These are phyloP conservation scores for Hippocampus mohnikei DNA, from an alignment of 2,113 vertebrate genomes.

Conservation along the genomic window DNA sequence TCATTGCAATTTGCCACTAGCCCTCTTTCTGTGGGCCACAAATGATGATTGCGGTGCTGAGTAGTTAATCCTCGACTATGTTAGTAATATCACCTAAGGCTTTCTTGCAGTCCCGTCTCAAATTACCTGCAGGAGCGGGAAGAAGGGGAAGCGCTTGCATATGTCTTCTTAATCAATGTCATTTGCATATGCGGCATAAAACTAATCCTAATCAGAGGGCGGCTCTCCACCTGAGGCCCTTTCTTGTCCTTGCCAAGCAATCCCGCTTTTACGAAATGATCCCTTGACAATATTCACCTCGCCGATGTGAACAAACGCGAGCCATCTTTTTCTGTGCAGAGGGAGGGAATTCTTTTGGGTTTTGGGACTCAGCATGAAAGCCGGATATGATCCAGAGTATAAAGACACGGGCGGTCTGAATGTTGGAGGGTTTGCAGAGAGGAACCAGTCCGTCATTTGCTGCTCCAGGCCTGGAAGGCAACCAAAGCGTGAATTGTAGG, in stretches of 20 bases:
- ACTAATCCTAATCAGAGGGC: conserved; percentile 57
- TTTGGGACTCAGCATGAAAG: conserved; percentile 34
- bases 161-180: conserved; percentile 54
- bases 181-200: conserved; percentile 67
- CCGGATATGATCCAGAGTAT: conserved; percentile 35
- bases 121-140: conserved; percentile 48
- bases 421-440: conserved; percentile 19
- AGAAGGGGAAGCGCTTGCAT: conserved; percentile 30
- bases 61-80: conserved; percentile 51
- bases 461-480: conserved; percentile 42
- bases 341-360: conserved; percentile 42
- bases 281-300: conserved; percentile 56
- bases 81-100: conserved; percentile 53
- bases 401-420: conserved; percentile 34
- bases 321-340: conserved; percentile 20
- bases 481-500: conserved; percentile 46
- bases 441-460: conserved; percentile 16
- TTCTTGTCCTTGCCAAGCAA: conserved; percentile 49
- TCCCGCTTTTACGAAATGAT: conserved; percentile 52
- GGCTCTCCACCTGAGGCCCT: conserved; percentile 57
- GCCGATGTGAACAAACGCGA: conserved; percentile 49
- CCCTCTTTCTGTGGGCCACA: conserved; percentile 36
- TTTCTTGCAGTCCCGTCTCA: conserved; percentile 41
- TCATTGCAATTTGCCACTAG: conserved; percentile 34
- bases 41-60: conserved; percentile 46